A percentile compares a stretch with the other conserved stretches of the same genome.
These are phyloP conservation scores for Rhagium mordax DNA, from an alignment of 2,888 invertebrate species.

Conservation along the genomic window DNA sequence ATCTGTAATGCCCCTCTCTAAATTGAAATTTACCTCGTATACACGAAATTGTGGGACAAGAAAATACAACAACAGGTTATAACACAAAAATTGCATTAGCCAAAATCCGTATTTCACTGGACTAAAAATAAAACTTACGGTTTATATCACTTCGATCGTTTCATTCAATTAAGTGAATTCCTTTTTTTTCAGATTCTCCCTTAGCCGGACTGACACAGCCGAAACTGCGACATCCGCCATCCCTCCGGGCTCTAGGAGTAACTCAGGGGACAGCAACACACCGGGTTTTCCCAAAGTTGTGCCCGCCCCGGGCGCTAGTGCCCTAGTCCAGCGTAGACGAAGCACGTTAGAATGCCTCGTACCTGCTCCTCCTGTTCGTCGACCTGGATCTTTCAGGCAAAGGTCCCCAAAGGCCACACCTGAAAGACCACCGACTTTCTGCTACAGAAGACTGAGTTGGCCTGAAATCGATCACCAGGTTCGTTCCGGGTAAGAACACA, in stretches of 20 bases:
- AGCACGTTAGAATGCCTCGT: conserved; percentile 76
- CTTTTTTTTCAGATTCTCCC: conserved; percentile 68
- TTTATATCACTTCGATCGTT: background rate
- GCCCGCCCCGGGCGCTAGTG: conserved; percentile 79
- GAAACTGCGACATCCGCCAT: conserved; percentile 58
- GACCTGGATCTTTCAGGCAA: conserved; percentile 72
- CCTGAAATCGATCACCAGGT: conserved; percentile 89
- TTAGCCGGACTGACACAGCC: conserved; percentile 65
- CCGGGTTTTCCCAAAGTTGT: conserved; percentile 82
- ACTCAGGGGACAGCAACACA: conserved; percentile 68
- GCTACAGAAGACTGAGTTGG: conserved; percentile 85
- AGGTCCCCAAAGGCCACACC: conserved; percentile 73
- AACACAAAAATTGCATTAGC: too few relatives aligned
- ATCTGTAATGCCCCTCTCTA: too few relatives aligned
- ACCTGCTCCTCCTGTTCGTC: conserved; percentile 64
- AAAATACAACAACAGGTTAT: too few relatives aligned
- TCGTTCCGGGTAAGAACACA: conserved; percentile 82
- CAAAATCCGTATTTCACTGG: background rate
- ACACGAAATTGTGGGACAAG: too few relatives aligned
- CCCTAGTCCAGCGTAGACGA: conserved; percentile 71
- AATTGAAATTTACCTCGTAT: too few relatives aligned
- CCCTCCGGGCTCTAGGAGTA: conserved; percentile 64
- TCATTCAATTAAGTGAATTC: background rate
- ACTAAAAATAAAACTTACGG: background rate
- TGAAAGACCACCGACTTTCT: conserved; percentile 80